Evolutionary conservation across 2,888 invertebrate genomes (phyloP).

Genomic region (Melolontha melolontha): DNA sequence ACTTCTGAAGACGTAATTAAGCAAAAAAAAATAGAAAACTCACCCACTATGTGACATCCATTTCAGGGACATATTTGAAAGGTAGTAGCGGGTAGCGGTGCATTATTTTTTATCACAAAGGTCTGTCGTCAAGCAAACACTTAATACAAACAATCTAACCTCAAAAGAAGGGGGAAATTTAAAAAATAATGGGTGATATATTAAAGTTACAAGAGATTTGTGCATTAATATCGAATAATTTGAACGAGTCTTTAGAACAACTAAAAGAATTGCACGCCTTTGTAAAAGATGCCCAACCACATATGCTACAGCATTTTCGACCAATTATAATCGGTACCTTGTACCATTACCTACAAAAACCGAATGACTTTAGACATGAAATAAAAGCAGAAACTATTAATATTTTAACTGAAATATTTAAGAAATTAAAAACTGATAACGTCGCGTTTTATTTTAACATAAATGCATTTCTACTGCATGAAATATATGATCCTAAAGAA

Average conservation of each 20-base stretch:
- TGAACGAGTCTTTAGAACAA: slow-evolving; percentile 2
- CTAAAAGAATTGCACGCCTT: slow-evolving; percentile 20
- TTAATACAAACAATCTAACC: slow-evolving; percentile 36
- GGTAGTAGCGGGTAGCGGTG: neutral
- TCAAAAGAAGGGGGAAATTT: slow-evolving; percentile 27
- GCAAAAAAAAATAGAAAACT: slow-evolving; percentile 3
- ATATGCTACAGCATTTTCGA: slow-evolving; percentile 4
- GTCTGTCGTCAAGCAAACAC: slow-evolving; percentile 17
- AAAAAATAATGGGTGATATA: slow-evolving; percentile 22
- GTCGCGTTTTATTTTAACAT: slow-evolving; percentile 70
- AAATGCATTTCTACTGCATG: slow-evolving; percentile 68
- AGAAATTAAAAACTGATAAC: slow-evolving; percentile 66
- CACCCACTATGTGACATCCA: slow-evolving; percentile 24
- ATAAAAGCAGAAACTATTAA: slow-evolving; percentile 68
- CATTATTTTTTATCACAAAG: neutral
- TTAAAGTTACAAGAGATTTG: slow-evolving; percentile 23
- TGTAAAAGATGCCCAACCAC: neutral
- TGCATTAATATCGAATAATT: slow-evolving; percentile 10
- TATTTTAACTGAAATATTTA: slow-evolving; percentile 66
- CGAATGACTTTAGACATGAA: slow-evolving; percentile 62
- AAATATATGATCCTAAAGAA: slow-evolving; percentile 69
- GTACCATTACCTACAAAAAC: slow-evolving; percentile 17
- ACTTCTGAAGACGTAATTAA: too few species aligned
- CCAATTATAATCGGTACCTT: slow-evolving; percentile 16
- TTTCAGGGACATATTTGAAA: slow-evolving; percentile 8